Evolutionary conservation across 1,140 invertebrate species (phyloP).

Genomic region (Triops cancriformis): DNA sequence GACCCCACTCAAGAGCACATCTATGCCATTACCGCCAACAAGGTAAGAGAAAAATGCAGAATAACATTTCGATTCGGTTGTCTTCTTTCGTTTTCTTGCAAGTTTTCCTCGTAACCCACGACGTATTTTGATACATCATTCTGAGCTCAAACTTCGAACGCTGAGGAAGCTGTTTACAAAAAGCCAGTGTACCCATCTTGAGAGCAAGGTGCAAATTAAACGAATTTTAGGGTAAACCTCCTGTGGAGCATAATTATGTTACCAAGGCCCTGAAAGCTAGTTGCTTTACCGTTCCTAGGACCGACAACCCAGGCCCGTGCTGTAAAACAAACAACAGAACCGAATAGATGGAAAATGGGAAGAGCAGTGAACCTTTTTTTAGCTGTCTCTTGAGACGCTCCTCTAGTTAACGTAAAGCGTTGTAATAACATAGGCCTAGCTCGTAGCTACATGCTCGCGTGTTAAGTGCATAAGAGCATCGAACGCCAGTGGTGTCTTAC

Average conservation of each 20-base stretch:
- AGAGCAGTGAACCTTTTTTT: not conserved
- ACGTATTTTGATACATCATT: too few species aligned
- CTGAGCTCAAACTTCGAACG: too few species aligned
- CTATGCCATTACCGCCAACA: constrained; percentile 60
- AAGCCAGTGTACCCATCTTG: not conserved
- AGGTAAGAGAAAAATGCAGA: constrained; percentile 41
- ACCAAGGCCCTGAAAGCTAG: not conserved
- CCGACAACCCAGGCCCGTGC: not conserved
- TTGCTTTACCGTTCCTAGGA: not conserved
- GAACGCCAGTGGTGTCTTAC: too few species aligned
- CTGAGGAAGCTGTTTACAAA: too few species aligned
- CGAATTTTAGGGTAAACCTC: not conserved
- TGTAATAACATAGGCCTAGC: not conserved
- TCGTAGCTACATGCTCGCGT: not conserved
- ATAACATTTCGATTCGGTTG: too few species aligned
- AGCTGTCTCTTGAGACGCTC: not conserved
- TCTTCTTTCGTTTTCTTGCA: constrained; percentile 1
- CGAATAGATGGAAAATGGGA: not conserved
- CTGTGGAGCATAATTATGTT: not conserved
- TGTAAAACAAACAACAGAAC: constrained; percentile 1
- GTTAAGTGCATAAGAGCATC: not conserved
- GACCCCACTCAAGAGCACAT: constrained; percentile 64
- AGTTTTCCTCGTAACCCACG: not conserved
- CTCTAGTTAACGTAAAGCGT: not conserved
- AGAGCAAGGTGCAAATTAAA: not conserved